Percentiles rank a stretch among this genome's conserved stretches.
Conservation (phyloP, 2,113 vertebrate species). For the Pavo muticus region DNA sequence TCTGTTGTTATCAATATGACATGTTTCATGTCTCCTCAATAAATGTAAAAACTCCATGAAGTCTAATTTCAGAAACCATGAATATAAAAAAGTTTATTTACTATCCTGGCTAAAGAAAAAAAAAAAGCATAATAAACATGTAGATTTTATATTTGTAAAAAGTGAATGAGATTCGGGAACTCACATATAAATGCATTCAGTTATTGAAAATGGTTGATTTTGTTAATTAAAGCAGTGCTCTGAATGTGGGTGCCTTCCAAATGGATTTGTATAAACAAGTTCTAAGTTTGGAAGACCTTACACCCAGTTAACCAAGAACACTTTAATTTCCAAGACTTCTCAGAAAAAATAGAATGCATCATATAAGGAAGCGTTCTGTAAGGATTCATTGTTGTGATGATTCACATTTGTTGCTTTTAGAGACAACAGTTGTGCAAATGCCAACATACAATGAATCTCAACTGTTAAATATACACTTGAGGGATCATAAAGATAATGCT, state of each 20-base stretch:
- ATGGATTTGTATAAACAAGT: constrained; percentile 1
- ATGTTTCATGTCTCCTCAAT: not conserved
- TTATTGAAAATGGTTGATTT: constrained; percentile 37
- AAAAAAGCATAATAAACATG: not conserved
- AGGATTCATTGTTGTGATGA: constrained; percentile 32
- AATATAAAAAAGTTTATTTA: constrained; percentile 9
- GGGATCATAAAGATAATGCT: not conserved
- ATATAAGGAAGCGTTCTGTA: constrained; percentile 44
- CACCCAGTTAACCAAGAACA: constrained; percentile 2
- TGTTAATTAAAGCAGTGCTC: not conserved
- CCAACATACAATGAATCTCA: not conserved
- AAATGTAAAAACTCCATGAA: not conserved
- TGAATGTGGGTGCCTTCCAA: not conserved
- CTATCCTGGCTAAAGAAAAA: not conserved
- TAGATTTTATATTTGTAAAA: not conserved
- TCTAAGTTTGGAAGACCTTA: not conserved
- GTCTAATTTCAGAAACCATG: constrained; percentile 23
- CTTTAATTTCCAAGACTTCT: constrained; percentile 43
- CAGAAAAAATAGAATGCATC: not conserved
- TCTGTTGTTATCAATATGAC: not conserved
- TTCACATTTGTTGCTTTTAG: constrained; percentile 49
- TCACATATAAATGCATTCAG: not conserved
- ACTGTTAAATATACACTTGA: constrained; percentile 43
- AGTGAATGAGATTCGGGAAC: not conserved
- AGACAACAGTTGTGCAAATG: constrained; percentile 39